Evolutionary conservation across 2,888 invertebrate genomes (phyloP).

Genomic region (Isotomurus palustris): DNA sequence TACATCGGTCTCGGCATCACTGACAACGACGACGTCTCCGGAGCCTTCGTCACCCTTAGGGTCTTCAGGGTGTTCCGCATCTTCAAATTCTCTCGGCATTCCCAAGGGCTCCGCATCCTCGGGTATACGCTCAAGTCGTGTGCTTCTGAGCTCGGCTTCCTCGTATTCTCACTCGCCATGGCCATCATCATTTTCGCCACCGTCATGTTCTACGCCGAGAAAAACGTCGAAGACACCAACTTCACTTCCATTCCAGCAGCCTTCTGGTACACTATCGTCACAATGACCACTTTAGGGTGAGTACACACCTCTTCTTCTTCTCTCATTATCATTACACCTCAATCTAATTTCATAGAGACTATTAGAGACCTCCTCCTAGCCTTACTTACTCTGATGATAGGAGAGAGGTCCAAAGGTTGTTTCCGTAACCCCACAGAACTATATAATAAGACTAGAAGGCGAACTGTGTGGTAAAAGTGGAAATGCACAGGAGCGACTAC

Average conservation of each 20-base stretch:
- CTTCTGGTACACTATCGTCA: constrained; percentile 99
- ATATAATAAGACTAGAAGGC: too few species aligned
- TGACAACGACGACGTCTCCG: constrained; percentile 97
- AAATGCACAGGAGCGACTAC: too few species aligned
- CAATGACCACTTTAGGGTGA: constrained; percentile 99
- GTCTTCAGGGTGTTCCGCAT: constrained; percentile 99
- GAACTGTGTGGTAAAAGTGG: neutral
- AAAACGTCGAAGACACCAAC: constrained; percentile 92
- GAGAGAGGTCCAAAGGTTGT: too few species aligned
- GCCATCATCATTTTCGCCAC: constrained; percentile 99
- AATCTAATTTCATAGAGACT: constrained; percentile 44
- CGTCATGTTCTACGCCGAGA: constrained; percentile 99
- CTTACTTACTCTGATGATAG: too few species aligned
- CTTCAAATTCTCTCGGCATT: constrained; percentile 99
- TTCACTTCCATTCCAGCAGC: constrained; percentile 99
- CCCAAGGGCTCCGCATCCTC: constrained; percentile 94
- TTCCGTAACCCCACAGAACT: too few species aligned
- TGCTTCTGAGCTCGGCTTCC: constrained; percentile 97
- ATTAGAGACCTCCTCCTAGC: too few species aligned
- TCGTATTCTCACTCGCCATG: constrained; percentile 99
- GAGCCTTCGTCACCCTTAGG: constrained; percentile 96
- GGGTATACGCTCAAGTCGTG: constrained; percentile 99
- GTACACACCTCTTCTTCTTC: constrained; percentile 52
- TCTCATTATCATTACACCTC: constrained; percentile 49
- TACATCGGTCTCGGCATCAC: constrained; percentile 97